Base-by-base conservation (phyloP, 2,888 invertebrate genomes). In the Ormia ochracea region DNA sequence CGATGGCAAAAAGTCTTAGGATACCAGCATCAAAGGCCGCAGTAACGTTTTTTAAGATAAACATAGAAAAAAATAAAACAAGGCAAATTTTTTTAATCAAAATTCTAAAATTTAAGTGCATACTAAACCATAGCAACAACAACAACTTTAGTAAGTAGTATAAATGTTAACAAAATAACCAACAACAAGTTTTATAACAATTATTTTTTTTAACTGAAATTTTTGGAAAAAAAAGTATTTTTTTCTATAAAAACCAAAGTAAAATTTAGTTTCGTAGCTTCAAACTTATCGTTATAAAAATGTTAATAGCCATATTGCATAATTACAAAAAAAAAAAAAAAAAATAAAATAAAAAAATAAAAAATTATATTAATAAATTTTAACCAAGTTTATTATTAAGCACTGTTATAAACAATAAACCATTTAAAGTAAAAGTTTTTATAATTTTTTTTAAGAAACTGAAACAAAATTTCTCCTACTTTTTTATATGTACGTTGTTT, bases 1-100 rank as follows among this genome's bases (percentile, higher is more conserved):
- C 73, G 84, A 81, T 70, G 83, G 9, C 43, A 87, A 85, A 83
- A 87, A 87, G 72, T 84, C 88, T 85, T 87, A 87, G 88, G 85
- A 87, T 82, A 83, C 84, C 83, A 84, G 83, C 63, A 82, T 82
- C 4, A 83, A 83, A 66, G 56, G 82, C 23, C 66, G 83, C 52
- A 82, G 81, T 28, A 76, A 85, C 83, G 84, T 82, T 73, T 82
- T 82, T 68, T 82, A 66, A 68, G 9, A 21, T n/a, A n/a, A n/a
- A n/a, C n/a, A 41, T n/a, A 48, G 0, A 54, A 69, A 36, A 14
- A 9, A 43, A 31, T 54, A 23, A 38, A 69, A 26, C 4, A 14
- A 48, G 7, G 23, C n/a, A 23, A 4, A n/a, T 33, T 33, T 68
- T 75, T 54, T 52, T 52, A 66, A 58, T 63, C 33, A 28, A 65